Conservation (phyloP, 2,797 vertebrate species). For the Eurystomus glaucurus region DNA sequence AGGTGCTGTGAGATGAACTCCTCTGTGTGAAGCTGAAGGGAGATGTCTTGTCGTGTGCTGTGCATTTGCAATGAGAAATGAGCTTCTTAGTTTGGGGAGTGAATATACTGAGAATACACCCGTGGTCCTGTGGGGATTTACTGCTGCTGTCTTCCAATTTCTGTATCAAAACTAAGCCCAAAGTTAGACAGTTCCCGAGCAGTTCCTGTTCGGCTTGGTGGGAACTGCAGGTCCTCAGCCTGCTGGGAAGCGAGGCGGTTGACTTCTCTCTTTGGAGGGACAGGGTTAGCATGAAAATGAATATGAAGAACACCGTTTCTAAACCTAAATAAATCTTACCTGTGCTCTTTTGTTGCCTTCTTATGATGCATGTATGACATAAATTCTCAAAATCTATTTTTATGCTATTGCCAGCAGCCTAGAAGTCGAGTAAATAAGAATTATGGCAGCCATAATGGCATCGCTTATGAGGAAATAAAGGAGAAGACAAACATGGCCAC, state of each 20-base stretch:
- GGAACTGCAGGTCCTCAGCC: not conserved
- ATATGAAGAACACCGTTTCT: slow-evolving; percentile 26
- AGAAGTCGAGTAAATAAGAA: slow-evolving; percentile 83
- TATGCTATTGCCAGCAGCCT: slow-evolving; percentile 82
- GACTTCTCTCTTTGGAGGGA: not conserved
- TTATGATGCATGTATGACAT: slow-evolving; percentile 80
- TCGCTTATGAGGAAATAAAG: slow-evolving; percentile 81
- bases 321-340: slow-evolving; percentile 75
- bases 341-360: slow-evolving; percentile 64
- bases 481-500: slow-evolving; percentile 80
- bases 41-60: not conserved
- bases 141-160: not conserved
- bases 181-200: not conserved
- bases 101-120: not conserved
- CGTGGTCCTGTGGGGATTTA: not conserved
- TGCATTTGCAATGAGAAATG: not conserved
- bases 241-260: not conserved
- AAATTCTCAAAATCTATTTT: slow-evolving; percentile 87
- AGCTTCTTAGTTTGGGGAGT: not conserved
- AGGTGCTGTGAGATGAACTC: not conserved
- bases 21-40: not conserved
- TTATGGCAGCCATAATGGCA: slow-evolving; percentile 82
- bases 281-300: slow-evolving; percentile 7
- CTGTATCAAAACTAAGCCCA: not conserved
- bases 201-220: not conserved